These are phyloP conservation scores for Chiloscyllium punctatum DNA, from an alignment of 2,797 vertebrate species.

Conservation along the genomic window DNA sequence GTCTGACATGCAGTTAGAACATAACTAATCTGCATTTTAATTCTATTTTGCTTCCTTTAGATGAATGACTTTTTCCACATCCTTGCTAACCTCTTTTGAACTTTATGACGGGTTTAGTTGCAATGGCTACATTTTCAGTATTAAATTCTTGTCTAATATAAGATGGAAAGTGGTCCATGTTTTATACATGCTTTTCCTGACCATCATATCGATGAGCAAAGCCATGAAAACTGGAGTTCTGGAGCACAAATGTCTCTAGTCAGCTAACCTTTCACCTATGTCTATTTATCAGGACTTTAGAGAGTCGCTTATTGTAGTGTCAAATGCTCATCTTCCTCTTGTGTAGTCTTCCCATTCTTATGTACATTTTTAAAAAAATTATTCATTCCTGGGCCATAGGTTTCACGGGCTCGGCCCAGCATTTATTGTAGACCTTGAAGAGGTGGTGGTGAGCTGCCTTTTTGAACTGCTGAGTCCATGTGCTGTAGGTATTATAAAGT, in stretches of 20 bases:
- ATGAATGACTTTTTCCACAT: background rate
- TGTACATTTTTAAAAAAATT: no score
- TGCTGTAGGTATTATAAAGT: background rate
- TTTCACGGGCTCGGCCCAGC: no score
- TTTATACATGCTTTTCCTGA: background rate
- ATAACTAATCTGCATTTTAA: no score
- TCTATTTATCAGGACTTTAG: background rate
- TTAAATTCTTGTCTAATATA: background rate
- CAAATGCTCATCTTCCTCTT: background rate
- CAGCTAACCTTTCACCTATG: background rate
- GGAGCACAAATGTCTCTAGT: background rate
- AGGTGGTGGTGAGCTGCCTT: no score
- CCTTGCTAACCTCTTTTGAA: background rate
- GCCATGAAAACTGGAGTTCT: no score
- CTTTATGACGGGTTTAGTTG: background rate
- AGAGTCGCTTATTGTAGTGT: background rate
- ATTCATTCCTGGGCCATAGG: no score
- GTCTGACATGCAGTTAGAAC: background rate
- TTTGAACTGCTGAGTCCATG: no score
- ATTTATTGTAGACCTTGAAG: no score
- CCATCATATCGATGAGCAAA: background rate
- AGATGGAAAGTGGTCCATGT: background rate
- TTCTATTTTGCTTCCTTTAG: background rate
- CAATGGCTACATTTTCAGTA: background rate
- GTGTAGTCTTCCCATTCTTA: background rate